Evolutionary conservation across 2,888 invertebrate genomes (phyloP).

Genomic region (Ophioninae sp.): DNA sequence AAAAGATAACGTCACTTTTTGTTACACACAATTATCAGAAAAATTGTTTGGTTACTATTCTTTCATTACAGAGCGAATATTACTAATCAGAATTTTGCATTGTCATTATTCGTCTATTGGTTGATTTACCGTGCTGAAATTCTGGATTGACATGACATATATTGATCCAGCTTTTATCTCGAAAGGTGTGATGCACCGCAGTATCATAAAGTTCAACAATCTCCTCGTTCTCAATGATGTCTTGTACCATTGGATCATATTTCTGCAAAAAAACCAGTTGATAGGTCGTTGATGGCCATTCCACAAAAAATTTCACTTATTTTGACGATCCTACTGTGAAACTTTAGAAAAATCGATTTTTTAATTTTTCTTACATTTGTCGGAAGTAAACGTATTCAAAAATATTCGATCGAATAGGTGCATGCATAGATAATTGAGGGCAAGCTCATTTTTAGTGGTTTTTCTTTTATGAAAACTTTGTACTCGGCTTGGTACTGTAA

Average conservation of each 20-base stretch:
- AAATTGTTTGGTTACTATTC: not conserved
- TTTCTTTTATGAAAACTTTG: too few species aligned
- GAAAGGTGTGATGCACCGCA: not conserved
- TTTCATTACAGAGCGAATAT: too few species aligned
- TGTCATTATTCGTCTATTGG: not conserved
- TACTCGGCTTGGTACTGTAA: too few species aligned
- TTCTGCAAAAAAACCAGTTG: not conserved
- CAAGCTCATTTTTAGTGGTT: too few species aligned
- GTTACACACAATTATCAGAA: not conserved
- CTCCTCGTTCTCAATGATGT: not conserved
- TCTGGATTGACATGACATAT: not conserved
- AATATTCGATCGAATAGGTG: too few species aligned
- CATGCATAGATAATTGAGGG: too few species aligned
- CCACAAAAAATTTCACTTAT: too few species aligned
- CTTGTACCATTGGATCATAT: conserved; percentile 16
- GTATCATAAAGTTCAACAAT: not conserved
- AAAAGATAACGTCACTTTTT: too few species aligned
- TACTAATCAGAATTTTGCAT: not conserved
- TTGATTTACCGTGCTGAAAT: not conserved
- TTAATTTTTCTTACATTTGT: not conserved
- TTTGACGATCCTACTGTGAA: not conserved
- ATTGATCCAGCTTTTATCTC: not conserved
- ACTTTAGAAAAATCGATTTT: not conserved
- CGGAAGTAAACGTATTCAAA: too few species aligned
- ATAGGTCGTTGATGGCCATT: not conserved